Percentiles rank a stretch among this genome's conserved stretches.
These are phyloP conservation scores for Laticauda colubrina DNA, from an alignment of 2,113 vertebrate genomes.

Conservation along the genomic window DNA sequence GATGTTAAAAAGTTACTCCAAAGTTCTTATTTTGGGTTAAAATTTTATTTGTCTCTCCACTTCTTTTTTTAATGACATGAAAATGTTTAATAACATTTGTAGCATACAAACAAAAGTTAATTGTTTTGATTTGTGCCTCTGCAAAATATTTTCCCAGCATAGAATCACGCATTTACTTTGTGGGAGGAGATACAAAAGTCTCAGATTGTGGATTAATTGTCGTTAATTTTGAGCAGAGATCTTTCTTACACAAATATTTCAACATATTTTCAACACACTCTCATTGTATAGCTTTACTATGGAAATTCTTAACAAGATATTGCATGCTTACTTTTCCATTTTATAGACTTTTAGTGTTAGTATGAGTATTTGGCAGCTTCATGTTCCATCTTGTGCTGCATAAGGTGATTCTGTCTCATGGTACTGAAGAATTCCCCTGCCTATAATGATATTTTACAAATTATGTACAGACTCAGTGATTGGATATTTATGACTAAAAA, in stretches of 20 bases:
- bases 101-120: not conserved
- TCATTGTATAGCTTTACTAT: not conserved
- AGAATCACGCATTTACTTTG: not conserved
- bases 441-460: not conserved
- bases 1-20: not conserved
- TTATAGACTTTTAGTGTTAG: not conserved
- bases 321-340: not conserved
- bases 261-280: not conserved
- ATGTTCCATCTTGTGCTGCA: not conserved
- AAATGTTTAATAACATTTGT: not conserved
- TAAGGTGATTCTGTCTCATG: not conserved
- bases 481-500: not conserved
- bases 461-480: not conserved
- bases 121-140: not conserved
- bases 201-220: not conserved
- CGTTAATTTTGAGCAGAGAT: not conserved
- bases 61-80: not conserved
- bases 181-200: not conserved
- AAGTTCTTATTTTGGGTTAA: not conserved
- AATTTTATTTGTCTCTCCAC: not conserved
- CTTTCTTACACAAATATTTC: not conserved
- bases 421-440: not conserved
- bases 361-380: not conserved
- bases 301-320: not conserved
- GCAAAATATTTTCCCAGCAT: not conserved